Evolutionary conservation across 2,797 vertebrate species (phyloP).

Genomic region (Halcyon leucocephala): DNA sequence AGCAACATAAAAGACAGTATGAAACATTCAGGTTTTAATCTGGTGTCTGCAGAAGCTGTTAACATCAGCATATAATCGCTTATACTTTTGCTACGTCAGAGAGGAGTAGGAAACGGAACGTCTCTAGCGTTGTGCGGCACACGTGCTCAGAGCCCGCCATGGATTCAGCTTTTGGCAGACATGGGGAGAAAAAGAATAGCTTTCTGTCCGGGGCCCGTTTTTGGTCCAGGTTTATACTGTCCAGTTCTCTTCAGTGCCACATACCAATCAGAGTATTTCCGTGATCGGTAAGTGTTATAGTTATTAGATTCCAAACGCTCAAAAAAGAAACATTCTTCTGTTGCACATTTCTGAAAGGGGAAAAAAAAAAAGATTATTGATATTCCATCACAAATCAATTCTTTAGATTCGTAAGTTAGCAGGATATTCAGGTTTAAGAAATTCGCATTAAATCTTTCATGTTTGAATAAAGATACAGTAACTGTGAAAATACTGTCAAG

Average conservation of each 20-base stretch:
- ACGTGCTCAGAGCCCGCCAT: not conserved
- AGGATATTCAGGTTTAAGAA: not conserved
- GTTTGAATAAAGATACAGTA: not conserved
- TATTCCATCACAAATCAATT: not conserved
- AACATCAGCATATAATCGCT: conserved; percentile 34
- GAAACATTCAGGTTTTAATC: conserved; percentile 28
- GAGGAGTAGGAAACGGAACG: not conserved
- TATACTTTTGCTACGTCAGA: conserved; percentile 16
- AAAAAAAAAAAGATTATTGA: not conserved
- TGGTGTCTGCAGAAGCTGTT: conserved; percentile 24
- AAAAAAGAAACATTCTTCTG: conserved; percentile 96
- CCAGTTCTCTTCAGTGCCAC: conserved; percentile 97
- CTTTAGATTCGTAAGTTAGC: not conserved
- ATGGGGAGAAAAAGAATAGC: conserved; percentile 98
- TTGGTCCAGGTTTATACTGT: conserved; percentile 93
- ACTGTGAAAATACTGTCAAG: not conserved
- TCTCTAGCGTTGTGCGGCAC: not conserved
- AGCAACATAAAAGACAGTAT: not conserved
- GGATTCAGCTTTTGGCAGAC: conserved; percentile 89
- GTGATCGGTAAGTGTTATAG: conserved; percentile 97
- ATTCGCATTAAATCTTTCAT: not conserved
- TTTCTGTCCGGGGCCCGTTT: conserved; percentile 96
- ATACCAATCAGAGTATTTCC: conserved; percentile 94
- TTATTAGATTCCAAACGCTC: conserved; percentile 96
- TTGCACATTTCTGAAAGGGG: conserved; percentile 87